Evolutionary conservation across 1,140 invertebrate genomes (phyloP).

Genomic region (Drosophila repleta): DNA sequence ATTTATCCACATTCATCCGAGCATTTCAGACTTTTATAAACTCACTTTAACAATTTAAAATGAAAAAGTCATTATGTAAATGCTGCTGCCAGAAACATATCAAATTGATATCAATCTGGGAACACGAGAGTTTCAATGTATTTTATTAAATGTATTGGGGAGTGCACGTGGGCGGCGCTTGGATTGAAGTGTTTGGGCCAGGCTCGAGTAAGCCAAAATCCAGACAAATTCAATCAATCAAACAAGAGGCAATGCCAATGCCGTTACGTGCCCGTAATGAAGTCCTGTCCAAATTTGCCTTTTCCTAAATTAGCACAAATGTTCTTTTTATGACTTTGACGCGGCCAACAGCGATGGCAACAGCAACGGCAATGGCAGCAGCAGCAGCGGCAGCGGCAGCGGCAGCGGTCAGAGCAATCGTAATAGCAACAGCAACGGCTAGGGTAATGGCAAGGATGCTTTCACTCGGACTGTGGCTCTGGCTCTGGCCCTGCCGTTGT

Average conservation of each 20-base stretch:
- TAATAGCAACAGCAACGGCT: slow-evolving; percentile 25
- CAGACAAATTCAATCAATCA: slow-evolving; percentile 81
- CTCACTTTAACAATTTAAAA: slow-evolving; percentile 6
- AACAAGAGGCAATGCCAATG: slow-evolving; percentile 73
- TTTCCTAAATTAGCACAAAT: slow-evolving; percentile 83
- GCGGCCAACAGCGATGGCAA: slow-evolving; percentile 37
- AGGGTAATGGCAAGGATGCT: slow-evolving; percentile 15
- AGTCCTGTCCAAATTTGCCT: slow-evolving; percentile 81
- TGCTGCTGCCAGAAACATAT: slow-evolving; percentile 56
- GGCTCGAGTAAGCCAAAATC: slow-evolving; percentile 14
- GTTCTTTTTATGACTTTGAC: slow-evolving; percentile 78
- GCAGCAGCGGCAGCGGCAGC: slow-evolving; percentile 17
- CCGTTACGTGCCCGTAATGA: slow-evolving; percentile 78
- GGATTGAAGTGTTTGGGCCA: slow-evolving; percentile 1
- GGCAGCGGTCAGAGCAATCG: slow-evolving; percentile 15
- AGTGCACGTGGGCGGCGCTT: slow-evolving; percentile 2
- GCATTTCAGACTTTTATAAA: background rate
- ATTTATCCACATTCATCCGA: no score
- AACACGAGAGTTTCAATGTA: slow-evolving; percentile 58
- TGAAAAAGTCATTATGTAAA: slow-evolving; percentile 77
- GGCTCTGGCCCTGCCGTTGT: slow-evolving; percentile 61
- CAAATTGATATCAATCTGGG: slow-evolving; percentile 73
- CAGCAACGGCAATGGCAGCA: slow-evolving; percentile 24
- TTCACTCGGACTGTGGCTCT: slow-evolving; percentile 28
- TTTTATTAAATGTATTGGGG: slow-evolving; percentile 50